Evolutionary conservation across 2,888 invertebrate species (phyloP).

Genomic region (Kryphioiulus occultus): DNA sequence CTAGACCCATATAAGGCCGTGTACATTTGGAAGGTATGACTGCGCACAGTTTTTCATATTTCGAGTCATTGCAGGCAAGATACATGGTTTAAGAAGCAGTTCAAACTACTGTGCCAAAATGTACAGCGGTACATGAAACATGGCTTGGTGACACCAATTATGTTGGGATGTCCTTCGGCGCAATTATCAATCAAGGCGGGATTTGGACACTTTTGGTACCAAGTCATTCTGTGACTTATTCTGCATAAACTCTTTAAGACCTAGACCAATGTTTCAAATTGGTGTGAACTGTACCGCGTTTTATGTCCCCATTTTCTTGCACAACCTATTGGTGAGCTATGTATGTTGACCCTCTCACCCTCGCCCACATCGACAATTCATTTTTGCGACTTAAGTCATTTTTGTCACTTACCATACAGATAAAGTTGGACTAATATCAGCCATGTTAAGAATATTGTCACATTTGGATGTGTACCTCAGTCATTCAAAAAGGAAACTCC

Average conservation of each 20-base stretch:
- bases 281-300: not conserved
- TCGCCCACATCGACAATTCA: too few species aligned
- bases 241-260: not conserved
- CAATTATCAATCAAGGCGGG: constrained; percentile 11
- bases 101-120: not conserved
- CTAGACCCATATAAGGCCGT: constrained; percentile 9
- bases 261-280: not conserved
- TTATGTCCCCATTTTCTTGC: not conserved
- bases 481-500: too few species aligned
- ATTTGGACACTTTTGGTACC: not conserved
- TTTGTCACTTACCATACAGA: too few species aligned
- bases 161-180: not conserved
- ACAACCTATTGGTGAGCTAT: not conserved
- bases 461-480: too few species aligned
- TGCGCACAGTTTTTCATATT: not conserved
- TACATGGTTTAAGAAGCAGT: not conserved
- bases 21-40: not conserved
- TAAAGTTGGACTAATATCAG: too few species aligned
- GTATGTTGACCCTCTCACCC: too few species aligned
- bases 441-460: too few species aligned
- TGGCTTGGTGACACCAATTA: constrained; percentile 6
- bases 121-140: not conserved
- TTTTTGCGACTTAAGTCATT: too few species aligned
- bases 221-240: not conserved
- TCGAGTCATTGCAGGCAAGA: not conserved